Conservation (phyloP, 2,797 vertebrate genomes). For the Leuciscus waleckii region DNA sequence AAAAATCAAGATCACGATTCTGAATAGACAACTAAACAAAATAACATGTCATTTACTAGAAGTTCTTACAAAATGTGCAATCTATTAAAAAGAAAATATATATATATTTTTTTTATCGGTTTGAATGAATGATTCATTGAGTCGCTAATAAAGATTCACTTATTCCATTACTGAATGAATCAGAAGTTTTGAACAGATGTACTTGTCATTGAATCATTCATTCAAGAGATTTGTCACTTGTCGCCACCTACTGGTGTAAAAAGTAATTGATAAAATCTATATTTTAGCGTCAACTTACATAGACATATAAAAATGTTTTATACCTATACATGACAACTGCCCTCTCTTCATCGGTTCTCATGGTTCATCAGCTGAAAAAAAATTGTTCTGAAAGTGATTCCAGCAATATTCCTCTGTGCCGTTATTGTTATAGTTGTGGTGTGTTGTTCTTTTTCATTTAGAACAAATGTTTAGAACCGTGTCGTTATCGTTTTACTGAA, state of each 20-base stretch:
- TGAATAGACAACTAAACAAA: too few relatives aligned
- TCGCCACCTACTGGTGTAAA: not conserved
- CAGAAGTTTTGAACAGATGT: too few relatives aligned
- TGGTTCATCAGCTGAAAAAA: not conserved
- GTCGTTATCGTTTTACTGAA: not conserved
- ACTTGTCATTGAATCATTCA: too few relatives aligned
- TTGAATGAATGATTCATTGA: not conserved
- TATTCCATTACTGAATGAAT: too few relatives aligned
- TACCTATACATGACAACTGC: not conserved
- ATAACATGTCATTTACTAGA: too few relatives aligned
- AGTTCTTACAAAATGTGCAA: too few relatives aligned
- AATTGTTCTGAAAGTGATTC: not conserved
- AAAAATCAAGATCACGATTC: too few relatives aligned
- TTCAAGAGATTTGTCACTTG: too few relatives aligned
- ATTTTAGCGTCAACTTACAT: not conserved
- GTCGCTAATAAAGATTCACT: not conserved
- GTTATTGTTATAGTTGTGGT: not conserved
- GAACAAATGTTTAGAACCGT: not conserved
- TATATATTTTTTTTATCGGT: accelerated
- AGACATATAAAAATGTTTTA: not conserved
- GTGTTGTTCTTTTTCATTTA: not conserved
- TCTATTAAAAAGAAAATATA: too few relatives aligned
- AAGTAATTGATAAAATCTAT: not conserved
- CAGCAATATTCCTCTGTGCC: not conserved
- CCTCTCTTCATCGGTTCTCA: not conserved